Base-by-base conservation (phyloP, 2,113 vertebrate genomes). In the Laticauda laticaudata region DNA sequence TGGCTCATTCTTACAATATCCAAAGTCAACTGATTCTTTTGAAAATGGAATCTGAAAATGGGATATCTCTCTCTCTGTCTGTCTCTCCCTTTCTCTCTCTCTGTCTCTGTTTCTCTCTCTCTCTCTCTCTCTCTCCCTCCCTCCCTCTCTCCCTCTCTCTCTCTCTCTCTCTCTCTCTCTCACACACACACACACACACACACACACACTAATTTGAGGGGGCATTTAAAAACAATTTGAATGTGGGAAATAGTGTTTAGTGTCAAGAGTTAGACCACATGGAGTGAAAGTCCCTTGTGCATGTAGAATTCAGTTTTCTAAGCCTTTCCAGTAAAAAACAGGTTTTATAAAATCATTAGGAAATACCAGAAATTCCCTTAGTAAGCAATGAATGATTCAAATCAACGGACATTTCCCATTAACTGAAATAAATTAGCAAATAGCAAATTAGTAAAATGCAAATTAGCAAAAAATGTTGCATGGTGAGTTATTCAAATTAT, bases 401-500 rank as follows among this genome's bases (percentile, higher is more conserved):
- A 56, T 90, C 92, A 93, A 87, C 61, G 81, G 89, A 93, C n/a
- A 87, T 93, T 93, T 93, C 86, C 53, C 45, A 93, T 93, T 93
- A 90, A 54, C 75, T 23, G 43, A 29, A 85, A 89, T 56, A 93
- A 93, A 93, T 93, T 90, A 93, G 90, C 86, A 57, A 86, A 90
- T 57, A 64, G 89, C 75, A 93, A 93, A 93, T 93, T 93, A 93
- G 92, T 90, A 93, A 90, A 87, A 90, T 93, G 92, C 89, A 93
- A 93, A 93, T 90, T 89, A 90, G 75, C 23, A 57, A 39, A 59
- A 86, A 39, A 64, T 12, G 81, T 87, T 90, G 89, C 89, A 90
- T 53, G 75, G 75, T 90, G 89, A 90, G 55, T 93, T 93, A 90
- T 93, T 93, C 92, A 90, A 87, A 93, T 93, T 93, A 93, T 90